These are phyloP conservation scores for Pollenia labialis DNA, from an alignment of 2,888 invertebrate genomes.

Conservation along the genomic window DNA sequence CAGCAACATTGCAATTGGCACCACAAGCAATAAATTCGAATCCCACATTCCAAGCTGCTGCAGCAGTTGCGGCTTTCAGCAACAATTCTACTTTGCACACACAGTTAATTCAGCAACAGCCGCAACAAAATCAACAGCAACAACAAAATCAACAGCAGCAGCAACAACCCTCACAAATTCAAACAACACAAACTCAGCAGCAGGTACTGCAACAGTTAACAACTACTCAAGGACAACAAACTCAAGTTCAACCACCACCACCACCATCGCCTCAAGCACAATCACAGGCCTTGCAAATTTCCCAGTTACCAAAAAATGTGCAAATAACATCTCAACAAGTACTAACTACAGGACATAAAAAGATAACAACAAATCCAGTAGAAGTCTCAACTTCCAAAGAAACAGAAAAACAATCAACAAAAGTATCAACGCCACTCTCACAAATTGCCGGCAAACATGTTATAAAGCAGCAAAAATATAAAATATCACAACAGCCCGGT, in stretches of 20 bases:
- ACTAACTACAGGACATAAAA: conserved; percentile 59
- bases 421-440: conserved; percentile 3
- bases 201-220: conserved; percentile 54
- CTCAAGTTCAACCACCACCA: conserved; percentile 58
- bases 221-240: conserved; percentile 28
- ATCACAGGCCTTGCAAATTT: conserved; percentile 46
- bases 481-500: conserved; percentile 74
- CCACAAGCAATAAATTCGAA: conserved; percentile 79
- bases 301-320: conserved; percentile 56
- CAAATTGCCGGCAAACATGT: neutral
- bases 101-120: conserved; percentile 53
- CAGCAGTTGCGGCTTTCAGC: conserved; percentile 53
- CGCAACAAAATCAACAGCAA: conserved; percentile 53
- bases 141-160: conserved; percentile 14
- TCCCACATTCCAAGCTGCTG: conserved; percentile 77
- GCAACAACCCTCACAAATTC: conserved; percentile 66
- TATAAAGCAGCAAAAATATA: conserved; percentile 75
- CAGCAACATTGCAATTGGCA: conserved; percentile 82
- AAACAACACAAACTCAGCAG: conserved; percentile 63
- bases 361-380: neutral
- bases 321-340: conserved; percentile 76
- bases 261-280: conserved; percentile 20
- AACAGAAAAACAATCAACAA: conserved; percentile 66
- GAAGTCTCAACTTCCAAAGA: conserved; percentile 72
- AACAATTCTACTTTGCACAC: conserved; percentile 50